These are phyloP conservation scores for Protosalanx chinensis DNA, from an alignment of 2,797 vertebrate genomes.

Conservation along the genomic window DNA sequence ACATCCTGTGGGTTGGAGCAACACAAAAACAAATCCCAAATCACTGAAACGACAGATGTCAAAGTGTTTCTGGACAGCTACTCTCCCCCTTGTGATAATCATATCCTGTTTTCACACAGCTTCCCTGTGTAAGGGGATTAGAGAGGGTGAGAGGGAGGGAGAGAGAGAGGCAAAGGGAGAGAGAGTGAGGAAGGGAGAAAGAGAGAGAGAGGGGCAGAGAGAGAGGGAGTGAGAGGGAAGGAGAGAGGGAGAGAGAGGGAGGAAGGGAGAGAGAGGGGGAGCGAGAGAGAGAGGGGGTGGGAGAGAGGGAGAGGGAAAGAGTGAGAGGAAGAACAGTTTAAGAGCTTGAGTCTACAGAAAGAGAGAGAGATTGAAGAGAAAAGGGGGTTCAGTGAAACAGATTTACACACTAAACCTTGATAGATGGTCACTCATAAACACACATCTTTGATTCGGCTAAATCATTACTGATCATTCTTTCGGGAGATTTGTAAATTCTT, in stretches of 20 bases:
- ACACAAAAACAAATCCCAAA: slow-evolving; percentile 45
- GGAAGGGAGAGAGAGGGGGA: neutral
- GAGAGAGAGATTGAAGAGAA: slow-evolving; percentile 12
- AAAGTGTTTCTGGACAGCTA: slow-evolving; percentile 40
- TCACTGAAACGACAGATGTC: slow-evolving; percentile 59
- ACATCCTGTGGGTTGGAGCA: slow-evolving; percentile 45
- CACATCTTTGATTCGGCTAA: neutral
- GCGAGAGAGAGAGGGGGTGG: neutral
- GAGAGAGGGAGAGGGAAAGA: neutral
- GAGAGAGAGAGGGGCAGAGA: neutral
- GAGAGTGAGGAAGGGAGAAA: slow-evolving; percentile 1
- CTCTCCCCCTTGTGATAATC: slow-evolving; percentile 38
- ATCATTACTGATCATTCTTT: neutral
- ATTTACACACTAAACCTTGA: neutral
- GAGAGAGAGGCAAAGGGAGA: neutral
- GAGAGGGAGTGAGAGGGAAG: neutral
- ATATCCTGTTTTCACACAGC: slow-evolving; percentile 43
- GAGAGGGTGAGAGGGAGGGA: slow-evolving; percentile 12
- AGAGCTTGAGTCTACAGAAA: slow-evolving; percentile 27
- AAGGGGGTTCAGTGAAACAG: neutral
- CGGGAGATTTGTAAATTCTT: too few species aligned
- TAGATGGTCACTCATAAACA: neutral
- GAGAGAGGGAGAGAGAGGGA: neutral
- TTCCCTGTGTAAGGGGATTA: slow-evolving; percentile 30
- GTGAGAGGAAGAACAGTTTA: neutral